phyloP scores from a whole-genome alignment of 2,797 vertebrate genomes.

The Petrocephalus schoutedeni region DNA sequence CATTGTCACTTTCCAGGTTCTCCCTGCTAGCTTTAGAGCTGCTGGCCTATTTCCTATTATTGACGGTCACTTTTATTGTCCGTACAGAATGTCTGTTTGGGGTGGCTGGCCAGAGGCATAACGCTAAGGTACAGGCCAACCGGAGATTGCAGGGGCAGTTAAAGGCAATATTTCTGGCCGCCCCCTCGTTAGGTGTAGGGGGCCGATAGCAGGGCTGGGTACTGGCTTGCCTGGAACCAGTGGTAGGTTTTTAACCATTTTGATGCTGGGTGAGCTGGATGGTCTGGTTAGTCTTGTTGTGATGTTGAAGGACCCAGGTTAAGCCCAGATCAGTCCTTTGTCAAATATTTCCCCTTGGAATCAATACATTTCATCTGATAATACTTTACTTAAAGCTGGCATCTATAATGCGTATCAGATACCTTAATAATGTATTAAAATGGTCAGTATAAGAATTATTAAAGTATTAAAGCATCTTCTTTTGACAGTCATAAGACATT shows the following conservation, averaged over 20 bases:
- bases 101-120: conserved; percentile 51
- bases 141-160: conserved; percentile 30
- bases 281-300: background rate
- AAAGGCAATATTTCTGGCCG: conserved; percentile 11
- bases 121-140: conserved; percentile 45
- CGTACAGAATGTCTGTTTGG: conserved; percentile 45
- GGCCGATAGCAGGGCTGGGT: background rate
- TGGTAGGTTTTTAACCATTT: background rate
- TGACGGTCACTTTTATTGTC: conserved; percentile 43
- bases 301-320: too few relatives aligned
- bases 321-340: too few relatives aligned
- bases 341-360: too few relatives aligned
- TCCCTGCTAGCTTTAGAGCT: too few relatives aligned
- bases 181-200: background rate
- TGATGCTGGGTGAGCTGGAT: background rate
- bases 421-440: background rate
- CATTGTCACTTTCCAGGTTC: background rate
- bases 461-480: background rate
- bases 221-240: background rate
- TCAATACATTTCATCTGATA: background rate
- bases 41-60: background rate
- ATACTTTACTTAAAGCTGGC: background rate
- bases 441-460: background rate
- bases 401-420: background rate
- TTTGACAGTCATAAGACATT: background rate